Evolutionary conservation across 2,888 invertebrate genomes (phyloP), one percentile per base, ranked within the genome.

Genomic region (Sthenelais limicola): DNA sequence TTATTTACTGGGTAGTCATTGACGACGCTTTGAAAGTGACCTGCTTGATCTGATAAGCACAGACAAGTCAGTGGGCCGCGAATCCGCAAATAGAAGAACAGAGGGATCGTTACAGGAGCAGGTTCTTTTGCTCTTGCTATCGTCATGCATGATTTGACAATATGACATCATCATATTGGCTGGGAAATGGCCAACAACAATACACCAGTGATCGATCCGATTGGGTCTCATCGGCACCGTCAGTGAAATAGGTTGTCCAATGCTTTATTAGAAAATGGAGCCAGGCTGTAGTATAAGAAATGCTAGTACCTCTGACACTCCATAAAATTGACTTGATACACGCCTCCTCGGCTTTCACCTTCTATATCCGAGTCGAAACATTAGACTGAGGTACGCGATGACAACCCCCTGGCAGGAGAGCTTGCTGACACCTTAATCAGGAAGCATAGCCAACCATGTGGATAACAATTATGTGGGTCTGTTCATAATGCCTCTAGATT

Each of bases 141-240:
- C 62, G 18, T 24, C 43, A 12, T 43, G 62, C 62, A 21, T 24
- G 38, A 21, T 18, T 62, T 35, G 24, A 62, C 62, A 62, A 62
- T 62, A 62, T 62, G 62, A 62, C 62, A 62, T 62, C 62, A 62
- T 62, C 62, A 26, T 62, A 62, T 62, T 62, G 62, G 62, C 62
- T 62, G 43, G 38, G 43, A 62, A 62, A 62, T 62, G 62, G 62
- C 62, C n/a, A 43, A 62, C 62, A 38, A 62, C 62, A 62, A 62
- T 62, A 43, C 62, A 21, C n/a, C 56, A 15, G 21, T 43, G 62
- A 62, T 62, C 62, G 62, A 62, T 62, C 43, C 28, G 62, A 62
- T 62, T 35, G 62, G 62, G 24, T 62, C 38, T 62, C 12, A 43
- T 38, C 26, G 38, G 26, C 33, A 26, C 38, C 38, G 43, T 38